Percentiles rank a stretch among this genome's conserved stretches.
These are phyloP conservation scores for Peromyscus attwateri DNA, from an alignment of 2,797 vertebrate genomes.

Conservation along the genomic window DNA sequence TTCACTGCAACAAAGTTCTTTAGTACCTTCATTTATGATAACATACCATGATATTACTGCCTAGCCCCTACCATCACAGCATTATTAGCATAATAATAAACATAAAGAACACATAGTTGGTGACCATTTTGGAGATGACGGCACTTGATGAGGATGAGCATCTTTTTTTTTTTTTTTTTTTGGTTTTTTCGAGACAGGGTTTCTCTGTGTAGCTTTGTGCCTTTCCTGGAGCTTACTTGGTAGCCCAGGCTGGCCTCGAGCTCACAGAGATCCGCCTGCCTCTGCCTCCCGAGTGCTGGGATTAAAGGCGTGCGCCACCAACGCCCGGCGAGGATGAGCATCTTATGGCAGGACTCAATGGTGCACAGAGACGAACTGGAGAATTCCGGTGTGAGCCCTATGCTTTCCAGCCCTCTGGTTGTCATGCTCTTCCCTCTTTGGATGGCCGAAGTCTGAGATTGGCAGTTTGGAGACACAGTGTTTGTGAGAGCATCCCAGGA, in stretches of 20 bases:
- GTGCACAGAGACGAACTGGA: background rate
- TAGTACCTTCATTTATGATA: background rate
- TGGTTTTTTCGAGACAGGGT: too few relatives aligned
- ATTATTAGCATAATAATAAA: too few relatives aligned
- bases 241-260: too few relatives aligned
- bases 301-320: too few relatives aligned
- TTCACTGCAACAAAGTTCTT: background rate
- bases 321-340: too few relatives aligned
- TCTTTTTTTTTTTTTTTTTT: too few relatives aligned
- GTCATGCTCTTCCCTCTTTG: conserved; percentile 8
- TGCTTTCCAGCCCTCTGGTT: background rate
- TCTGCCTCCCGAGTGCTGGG: too few relatives aligned
- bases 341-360: background rate
- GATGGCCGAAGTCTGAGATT: background rate
- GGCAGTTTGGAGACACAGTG: background rate
- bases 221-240: too few relatives aligned
- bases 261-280: too few relatives aligned
- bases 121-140: background rate
- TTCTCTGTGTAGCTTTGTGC: too few relatives aligned
- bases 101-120: background rate
- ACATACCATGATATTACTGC: background rate
- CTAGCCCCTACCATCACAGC: background rate
- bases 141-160: background rate
- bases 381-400: background rate
- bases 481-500: background rate